Percentiles rank a stretch among this genome's conserved stretches.
phyloP scores from a whole-genome alignment of 1,140 invertebrate species.

The Bombus haemorrhoidalis region DNA sequence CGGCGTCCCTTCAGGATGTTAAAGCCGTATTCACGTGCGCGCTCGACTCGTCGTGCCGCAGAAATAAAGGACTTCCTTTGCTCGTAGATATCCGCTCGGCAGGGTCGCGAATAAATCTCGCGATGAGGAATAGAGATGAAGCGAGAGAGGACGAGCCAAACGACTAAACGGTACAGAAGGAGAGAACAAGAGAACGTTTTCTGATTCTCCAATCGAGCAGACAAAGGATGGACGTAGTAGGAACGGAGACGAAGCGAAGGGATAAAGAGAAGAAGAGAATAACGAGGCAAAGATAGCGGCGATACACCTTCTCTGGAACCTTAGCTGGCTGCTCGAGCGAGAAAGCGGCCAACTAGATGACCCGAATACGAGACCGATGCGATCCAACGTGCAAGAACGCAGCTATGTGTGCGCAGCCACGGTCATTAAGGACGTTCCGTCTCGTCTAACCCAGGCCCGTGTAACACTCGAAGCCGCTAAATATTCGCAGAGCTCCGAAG shows the following conservation, averaged over 20 bases:
- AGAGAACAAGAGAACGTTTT: neutral
- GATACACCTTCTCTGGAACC: conserved; percentile 24
- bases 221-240: conserved; percentile 8
- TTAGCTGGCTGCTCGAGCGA: conserved; percentile 8
- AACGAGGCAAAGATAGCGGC: conserved; percentile 32
- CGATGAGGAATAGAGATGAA: conserved; percentile 23
- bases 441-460: neutral
- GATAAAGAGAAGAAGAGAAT: conserved; percentile 26
- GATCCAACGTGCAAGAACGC: conserved; percentile 2
- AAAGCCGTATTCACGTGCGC: conserved; percentile 45
- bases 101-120: conserved; percentile 65
- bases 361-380: conserved; percentile 55
- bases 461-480: neutral
- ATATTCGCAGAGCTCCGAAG: neutral
- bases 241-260: conserved; percentile 31
- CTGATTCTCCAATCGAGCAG: neutral
- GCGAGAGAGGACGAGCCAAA: neutral
- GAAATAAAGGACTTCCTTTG: conserved; percentile 61
- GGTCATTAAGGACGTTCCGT: conserved; percentile 39
- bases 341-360: conserved; percentile 57
- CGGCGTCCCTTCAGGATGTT: conserved; percentile 40
- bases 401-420: neutral
- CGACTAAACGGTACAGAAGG: neutral
- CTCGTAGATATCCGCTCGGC: conserved; percentile 59
- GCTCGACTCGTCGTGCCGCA: conserved; percentile 31